phyloP scores from a whole-genome alignment of 2,113 vertebrate species.

The Tricholaema leucomelas region DNA sequence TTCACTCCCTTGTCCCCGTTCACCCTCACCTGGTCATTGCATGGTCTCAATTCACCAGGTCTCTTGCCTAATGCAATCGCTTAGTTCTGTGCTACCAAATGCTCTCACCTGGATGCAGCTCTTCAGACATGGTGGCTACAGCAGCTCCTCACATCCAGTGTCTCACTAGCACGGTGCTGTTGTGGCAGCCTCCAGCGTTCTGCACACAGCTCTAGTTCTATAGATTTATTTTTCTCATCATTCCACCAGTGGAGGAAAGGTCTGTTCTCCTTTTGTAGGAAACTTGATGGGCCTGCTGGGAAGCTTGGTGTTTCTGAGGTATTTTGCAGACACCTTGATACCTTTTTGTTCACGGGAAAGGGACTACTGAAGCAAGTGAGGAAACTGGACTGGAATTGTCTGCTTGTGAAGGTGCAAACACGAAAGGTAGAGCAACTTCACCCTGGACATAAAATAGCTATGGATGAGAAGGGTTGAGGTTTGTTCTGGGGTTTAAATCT shows the following conservation, averaged over 20 bases:
- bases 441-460: background rate
- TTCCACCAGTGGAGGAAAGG: background rate
- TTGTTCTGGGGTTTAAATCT: background rate
- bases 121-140: background rate
- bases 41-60: background rate
- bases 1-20: constrained; percentile 4
- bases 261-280: too few relatives aligned
- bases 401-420: background rate
- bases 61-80: background rate
- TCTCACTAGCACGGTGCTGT: background rate
- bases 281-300: background rate
- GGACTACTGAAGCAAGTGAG: background rate
- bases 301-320: background rate
- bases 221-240: fast-evolving
- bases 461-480: background rate
- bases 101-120: background rate
- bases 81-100: background rate
- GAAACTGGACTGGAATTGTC: background rate
- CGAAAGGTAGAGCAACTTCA: background rate
- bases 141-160: background rate
- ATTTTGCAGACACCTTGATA: background rate
- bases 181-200: background rate
- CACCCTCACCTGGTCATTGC: background rate
- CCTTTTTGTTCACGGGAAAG: background rate
- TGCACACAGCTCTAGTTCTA: background rate